Evolutionary conservation across 1,140 invertebrate species (phyloP).

Genomic region (Wiebesia pumilae): DNA sequence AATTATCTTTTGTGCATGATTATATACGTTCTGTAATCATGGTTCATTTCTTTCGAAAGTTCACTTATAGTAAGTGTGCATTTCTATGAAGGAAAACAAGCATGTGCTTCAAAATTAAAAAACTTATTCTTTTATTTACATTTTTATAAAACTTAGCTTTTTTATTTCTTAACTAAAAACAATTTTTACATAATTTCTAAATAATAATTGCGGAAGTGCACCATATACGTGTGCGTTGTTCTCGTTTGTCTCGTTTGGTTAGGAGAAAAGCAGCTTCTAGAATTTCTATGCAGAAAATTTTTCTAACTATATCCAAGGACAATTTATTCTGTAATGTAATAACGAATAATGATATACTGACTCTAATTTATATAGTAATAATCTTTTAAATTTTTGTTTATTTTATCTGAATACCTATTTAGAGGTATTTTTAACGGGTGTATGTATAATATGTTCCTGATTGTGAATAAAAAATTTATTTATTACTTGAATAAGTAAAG

Average conservation of each 20-base stretch:
- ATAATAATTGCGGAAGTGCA: slow-evolving; percentile 1
- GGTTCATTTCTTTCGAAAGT: too few species aligned
- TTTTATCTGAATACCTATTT: too few species aligned
- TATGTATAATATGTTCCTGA: too few species aligned
- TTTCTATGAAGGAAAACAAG: not conserved
- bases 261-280: not conserved
- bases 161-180: not conserved
- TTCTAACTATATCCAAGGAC: not conserved
- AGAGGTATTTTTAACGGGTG: too few species aligned
- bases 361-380: not conserved
- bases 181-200: not conserved
- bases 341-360: not conserved
- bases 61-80: not conserved
- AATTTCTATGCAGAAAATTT: not conserved
- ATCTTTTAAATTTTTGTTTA: too few species aligned
- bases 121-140: too few species aligned
- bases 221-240: not conserved
- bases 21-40: too few species aligned
- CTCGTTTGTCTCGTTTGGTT: not conserved
- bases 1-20: too few species aligned
- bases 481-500: too few species aligned
- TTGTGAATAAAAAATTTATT: too few species aligned
- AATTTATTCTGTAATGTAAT: not conserved
- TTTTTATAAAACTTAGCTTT: too few species aligned
- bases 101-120: not conserved